These are phyloP conservation scores for Gorsachius goisagi DNA, from an alignment of 2,113 vertebrate species.

Conservation along the genomic window DNA sequence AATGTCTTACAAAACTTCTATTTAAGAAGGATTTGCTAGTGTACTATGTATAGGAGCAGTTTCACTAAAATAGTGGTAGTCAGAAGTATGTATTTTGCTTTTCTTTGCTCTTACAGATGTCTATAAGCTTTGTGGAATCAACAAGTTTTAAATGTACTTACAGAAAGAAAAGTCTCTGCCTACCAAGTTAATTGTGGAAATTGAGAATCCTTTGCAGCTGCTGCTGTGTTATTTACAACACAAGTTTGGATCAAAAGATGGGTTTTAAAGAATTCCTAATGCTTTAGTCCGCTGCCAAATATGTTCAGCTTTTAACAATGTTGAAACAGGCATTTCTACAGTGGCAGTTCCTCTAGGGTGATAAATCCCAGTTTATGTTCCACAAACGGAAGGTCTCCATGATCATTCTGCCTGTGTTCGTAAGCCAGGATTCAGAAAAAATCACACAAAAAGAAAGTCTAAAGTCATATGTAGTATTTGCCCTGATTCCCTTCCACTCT, in stretches of 20 bases:
- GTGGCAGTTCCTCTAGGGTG: slow-evolving; percentile 57
- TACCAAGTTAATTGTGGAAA: not conserved
- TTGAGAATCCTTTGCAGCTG: slow-evolving; percentile 37
- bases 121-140: not conserved
- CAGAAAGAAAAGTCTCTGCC: not conserved
- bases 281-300: slow-evolving; percentile 59
- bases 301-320: slow-evolving; percentile 51
- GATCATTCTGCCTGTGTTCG: slow-evolving; percentile 10
- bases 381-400: slow-evolving; percentile 20
- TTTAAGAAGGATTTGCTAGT: not conserved
- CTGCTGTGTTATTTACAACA: slow-evolving; percentile 52
- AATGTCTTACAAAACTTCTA: not conserved
- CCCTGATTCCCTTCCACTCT: not conserved
- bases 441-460: slow-evolving; percentile 6
- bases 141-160: not conserved
- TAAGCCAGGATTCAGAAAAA: slow-evolving; percentile 14
- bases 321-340: slow-evolving; percentile 62
- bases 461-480: not conserved
- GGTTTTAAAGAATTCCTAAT: slow-evolving; percentile 53
- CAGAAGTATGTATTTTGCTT: not conserved
- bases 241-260: slow-evolving; percentile 61
- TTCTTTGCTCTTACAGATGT: not conserved
- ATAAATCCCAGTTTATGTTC: slow-evolving; percentile 63
- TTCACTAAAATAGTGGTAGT: not conserved
- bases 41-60: not conserved